Base-by-base conservation (phyloP, 2,888 invertebrate genomes). In the Caradrina kadenii region DNA sequence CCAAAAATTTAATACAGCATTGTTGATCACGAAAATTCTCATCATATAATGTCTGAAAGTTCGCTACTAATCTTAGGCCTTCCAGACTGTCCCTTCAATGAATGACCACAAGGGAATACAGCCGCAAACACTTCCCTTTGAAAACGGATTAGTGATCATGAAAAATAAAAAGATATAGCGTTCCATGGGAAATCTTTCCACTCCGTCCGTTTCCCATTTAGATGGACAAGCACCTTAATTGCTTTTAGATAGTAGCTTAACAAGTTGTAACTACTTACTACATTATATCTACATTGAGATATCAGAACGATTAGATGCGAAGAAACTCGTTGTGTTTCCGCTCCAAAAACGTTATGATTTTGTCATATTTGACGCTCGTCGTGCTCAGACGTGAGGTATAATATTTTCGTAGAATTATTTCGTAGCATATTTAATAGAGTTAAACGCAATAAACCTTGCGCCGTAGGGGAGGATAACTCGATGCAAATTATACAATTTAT, bases 401-500 rank as follows among this genome's bases (percentile, higher is more conserved):
- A 60, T 63, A 63, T 80, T 69, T 54, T 63, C 80, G 65, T 52
- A 45, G 62, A 59, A 69, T 63, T 19, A 60, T 59, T 70, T 77
- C 42, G 42, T 56, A 76, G 61, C 63, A 72, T 64, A 70, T 73
- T 76, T 73, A 85, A 78, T 72, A 80, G 35, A 69, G 66, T 64
- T 74, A 80, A 71, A 79, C 75, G 79, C 64, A 79, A 77, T 81
- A 79, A 75, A 65, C 76, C 64, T 63, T 39, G 59, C 62, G 76
- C 63, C 58, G 58, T 85, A 74, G 68, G 76, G 79, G 69, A 74
- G 70, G 73, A 81, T 83, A 81, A 81, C 79, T 81, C 60, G 72
- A 81, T 79, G 75, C 73, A 83, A 83, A 81, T 86, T 79, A 84
- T 76, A 84, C 71, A 86, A 84, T 77, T 86, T 82, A 73, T 71